phyloP scores from a whole-genome alignment of 2,113 vertebrate species.

The Perccottus glenii region DNA sequence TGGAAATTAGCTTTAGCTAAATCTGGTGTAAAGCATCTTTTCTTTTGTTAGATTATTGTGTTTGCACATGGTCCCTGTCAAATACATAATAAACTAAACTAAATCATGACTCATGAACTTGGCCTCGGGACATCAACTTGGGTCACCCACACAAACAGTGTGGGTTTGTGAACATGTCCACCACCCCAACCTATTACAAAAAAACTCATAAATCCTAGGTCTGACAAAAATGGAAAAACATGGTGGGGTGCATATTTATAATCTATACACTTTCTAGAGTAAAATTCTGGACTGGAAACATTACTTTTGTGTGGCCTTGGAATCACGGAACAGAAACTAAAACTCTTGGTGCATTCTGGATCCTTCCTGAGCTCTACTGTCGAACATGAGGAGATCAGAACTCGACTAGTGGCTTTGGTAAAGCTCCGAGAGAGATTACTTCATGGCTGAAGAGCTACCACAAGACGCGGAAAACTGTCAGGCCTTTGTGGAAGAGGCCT shows the following conservation, averaged over 20 bases:
- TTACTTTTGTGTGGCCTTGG: not conserved
- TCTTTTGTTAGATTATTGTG: too few species aligned
- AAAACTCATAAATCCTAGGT: too few species aligned
- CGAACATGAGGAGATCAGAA: not conserved
- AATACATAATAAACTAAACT: too few species aligned
- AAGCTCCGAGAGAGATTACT: not conserved
- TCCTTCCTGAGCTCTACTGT: not conserved
- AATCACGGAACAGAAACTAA: not conserved
- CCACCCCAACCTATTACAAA: too few species aligned
- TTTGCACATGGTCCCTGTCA: too few species aligned
- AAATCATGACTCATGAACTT: too few species aligned
- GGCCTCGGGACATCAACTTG: too few species aligned
- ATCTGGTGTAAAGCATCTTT: too few species aligned
- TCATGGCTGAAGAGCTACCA: slow-evolving; percentile 1
- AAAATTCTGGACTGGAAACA: not conserved
- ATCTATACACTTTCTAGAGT: not conserved
- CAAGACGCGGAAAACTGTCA: slow-evolving; percentile 3
- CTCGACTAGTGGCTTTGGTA: slow-evolving; percentile 1
- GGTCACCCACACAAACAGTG: too few species aligned
- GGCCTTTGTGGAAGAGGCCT: slow-evolving; percentile 7
- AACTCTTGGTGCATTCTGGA: not conserved
- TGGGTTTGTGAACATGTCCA: too few species aligned
- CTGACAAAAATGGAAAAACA: too few species aligned
- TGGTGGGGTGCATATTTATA: not conserved
- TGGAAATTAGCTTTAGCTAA: too few species aligned